A percentile compares a stretch with the other conserved stretches of the same genome.
phyloP scores from a whole-genome alignment of 2,888 invertebrate species.

The Allygus modestus region DNA sequence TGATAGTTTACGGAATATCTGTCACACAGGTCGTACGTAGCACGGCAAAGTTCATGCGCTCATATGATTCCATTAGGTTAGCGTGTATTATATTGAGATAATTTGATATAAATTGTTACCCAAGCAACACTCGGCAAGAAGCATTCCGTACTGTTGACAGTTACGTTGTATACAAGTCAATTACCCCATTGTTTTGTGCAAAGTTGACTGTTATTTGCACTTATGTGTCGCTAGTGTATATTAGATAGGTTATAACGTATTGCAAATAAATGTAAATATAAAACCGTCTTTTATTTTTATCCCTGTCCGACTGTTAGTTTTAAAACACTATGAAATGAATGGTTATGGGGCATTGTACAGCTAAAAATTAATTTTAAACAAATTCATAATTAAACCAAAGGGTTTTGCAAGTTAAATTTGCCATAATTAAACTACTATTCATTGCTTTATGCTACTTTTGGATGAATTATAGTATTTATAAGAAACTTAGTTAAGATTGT shows the following conservation, averaged over 20 bases:
- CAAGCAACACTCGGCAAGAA: background rate
- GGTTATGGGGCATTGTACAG: no score
- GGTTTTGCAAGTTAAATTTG: no score
- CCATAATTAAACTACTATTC: no score
- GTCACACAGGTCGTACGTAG: background rate
- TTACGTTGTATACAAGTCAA: constrained; percentile 63
- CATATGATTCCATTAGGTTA: constrained; percentile 39
- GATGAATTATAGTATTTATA: no score
- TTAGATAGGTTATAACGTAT: constrained; percentile 64
- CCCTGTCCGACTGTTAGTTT: constrained; percentile 13
- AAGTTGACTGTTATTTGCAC: constrained; percentile 64
- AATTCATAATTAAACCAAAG: no score
- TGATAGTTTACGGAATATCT: background rate
- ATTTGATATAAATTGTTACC: constrained; percentile 49
- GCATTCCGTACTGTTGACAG: constrained; percentile 56
- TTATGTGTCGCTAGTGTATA: constrained; percentile 62
- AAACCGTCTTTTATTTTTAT: constrained; percentile 36
- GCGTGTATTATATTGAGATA: constrained; percentile 26
- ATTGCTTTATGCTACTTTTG: no score
- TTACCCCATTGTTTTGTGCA: constrained; percentile 63
- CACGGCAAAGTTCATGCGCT: background rate
- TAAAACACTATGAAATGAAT: no score
- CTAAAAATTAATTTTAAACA: no score
- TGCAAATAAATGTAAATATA: constrained; percentile 68
- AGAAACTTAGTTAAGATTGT: no score